Evolutionary conservation across 2,113 vertebrate species (phyloP).

Genomic region (human): DNA sequence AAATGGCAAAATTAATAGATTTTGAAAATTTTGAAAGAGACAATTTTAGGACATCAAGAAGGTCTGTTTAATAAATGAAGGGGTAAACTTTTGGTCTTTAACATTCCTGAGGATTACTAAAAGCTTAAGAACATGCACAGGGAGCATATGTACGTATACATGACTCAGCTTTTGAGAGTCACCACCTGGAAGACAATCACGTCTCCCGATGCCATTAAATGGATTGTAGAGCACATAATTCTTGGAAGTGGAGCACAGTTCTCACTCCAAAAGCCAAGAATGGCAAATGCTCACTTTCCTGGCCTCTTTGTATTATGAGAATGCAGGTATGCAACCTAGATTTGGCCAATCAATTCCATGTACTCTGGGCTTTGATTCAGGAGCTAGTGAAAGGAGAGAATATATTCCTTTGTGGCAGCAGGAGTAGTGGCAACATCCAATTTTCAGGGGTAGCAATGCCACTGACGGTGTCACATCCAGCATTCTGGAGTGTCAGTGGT

Average conservation of each 20-base stretch:
- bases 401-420: neutral
- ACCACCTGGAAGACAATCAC: neutral
- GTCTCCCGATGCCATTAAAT: neutral
- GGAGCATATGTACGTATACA: neutral
- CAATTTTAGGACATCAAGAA: neutral
- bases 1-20: neutral
- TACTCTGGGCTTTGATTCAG: neutral
- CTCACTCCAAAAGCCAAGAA: neutral
- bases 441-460: neutral
- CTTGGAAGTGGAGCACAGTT: neutral
- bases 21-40: neutral
- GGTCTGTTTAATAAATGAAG: neutral
- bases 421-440: neutral
- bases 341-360: neutral
- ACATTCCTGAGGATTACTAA: neutral
- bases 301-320: neutral
- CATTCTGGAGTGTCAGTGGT: neutral
- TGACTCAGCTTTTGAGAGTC: neutral
- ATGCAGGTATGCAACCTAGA: neutral
- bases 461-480: neutral
- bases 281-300: neutral
- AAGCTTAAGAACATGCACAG: neutral
- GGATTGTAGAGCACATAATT: neutral
- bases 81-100: neutral
- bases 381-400: neutral